These are phyloP conservation scores for Pseudorhombus dupliciocellatus DNA, from an alignment of 2,113 vertebrate species.

Conservation along the genomic window DNA sequence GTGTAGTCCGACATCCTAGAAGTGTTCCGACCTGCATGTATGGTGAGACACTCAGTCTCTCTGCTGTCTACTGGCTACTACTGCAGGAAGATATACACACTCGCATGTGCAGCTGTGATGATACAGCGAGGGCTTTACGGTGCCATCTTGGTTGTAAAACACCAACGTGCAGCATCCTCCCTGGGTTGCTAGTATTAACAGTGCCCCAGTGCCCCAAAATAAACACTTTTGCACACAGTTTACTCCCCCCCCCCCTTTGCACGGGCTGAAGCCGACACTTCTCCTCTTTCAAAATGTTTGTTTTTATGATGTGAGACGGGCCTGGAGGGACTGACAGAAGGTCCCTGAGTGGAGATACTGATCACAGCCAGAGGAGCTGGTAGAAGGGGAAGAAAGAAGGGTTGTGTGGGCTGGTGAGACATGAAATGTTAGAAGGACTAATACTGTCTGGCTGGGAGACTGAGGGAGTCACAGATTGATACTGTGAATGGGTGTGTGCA, in stretches of 20 bases:
- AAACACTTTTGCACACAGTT: conserved; percentile 60
- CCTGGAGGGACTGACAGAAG: conserved; percentile 63
- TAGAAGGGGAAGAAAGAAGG: conserved; percentile 36
- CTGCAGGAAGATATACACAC: conserved; percentile 8
- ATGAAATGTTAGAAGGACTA: conserved; percentile 56
- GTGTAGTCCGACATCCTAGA: not conserved
- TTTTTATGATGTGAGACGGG: conserved; percentile 68
- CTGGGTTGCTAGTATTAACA: conserved; percentile 37
- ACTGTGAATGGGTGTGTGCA: not conserved
- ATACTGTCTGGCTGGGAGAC: conserved; percentile 40
- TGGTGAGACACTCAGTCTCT: not conserved
- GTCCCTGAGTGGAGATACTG: conserved; percentile 61
- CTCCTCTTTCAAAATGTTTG: conserved; percentile 66
- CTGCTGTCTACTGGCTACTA: not conserved
- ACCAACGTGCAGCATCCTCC: conserved; percentile 22
- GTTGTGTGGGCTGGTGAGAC: conserved; percentile 60
- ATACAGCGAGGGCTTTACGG: not conserved
- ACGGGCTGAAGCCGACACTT: conserved; percentile 27
- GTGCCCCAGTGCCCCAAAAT: conserved; percentile 37
- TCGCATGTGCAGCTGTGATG: not conserved
- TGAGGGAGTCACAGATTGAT: conserved; percentile 21
- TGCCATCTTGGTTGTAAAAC: conserved; percentile 26
- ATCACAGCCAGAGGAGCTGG: conserved; percentile 59
- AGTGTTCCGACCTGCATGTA: not conserved
- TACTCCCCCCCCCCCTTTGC: conserved; percentile 47